Percentiles rank a stretch among this genome's conserved stretches.
phyloP scores from a whole-genome alignment of 2,888 invertebrate species.

The Leptinotarsa tumamoca region DNA sequence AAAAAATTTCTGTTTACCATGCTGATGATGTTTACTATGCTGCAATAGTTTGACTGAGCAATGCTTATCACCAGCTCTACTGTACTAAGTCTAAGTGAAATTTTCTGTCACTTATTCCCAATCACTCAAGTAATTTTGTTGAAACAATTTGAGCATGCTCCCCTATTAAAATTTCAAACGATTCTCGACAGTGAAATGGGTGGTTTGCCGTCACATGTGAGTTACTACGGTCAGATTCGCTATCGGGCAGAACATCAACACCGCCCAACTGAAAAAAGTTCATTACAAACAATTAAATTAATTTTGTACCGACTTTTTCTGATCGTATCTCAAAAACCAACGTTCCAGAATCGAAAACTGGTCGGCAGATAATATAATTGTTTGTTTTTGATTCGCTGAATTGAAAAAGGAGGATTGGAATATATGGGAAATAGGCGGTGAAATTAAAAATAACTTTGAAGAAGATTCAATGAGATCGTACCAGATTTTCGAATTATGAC shows the following conservation, averaged over 20 bases:
- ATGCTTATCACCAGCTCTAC: too few relatives aligned
- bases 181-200: conserved; percentile 57
- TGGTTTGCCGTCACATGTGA: conserved; percentile 56
- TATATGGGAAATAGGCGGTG: too few relatives aligned
- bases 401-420: not conserved
- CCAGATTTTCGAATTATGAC: too few relatives aligned
- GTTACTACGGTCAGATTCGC: conserved; percentile 55
- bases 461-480: too few relatives aligned
- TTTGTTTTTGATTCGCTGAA: conserved; percentile 18
- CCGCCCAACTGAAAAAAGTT: conserved; percentile 48
- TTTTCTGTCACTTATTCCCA: too few relatives aligned
- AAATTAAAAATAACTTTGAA: too few relatives aligned
- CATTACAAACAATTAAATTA: conserved; percentile 53
- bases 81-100: too few relatives aligned
- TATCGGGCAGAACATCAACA: conserved; percentile 51
- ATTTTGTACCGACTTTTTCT: conserved; percentile 45
- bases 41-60: too few relatives aligned
- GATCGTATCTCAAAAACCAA: conserved; percentile 33
- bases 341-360: conserved; percentile 15
- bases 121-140: too few relatives aligned
- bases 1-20: too few relatives aligned
- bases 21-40: too few relatives aligned
- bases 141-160: not conserved
- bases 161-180: conserved; percentile 54
- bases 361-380: conserved; percentile 5